These are phyloP conservation scores for Phymatocera aterrima DNA, from an alignment of 2,888 invertebrate species.

Conservation along the genomic window DNA sequence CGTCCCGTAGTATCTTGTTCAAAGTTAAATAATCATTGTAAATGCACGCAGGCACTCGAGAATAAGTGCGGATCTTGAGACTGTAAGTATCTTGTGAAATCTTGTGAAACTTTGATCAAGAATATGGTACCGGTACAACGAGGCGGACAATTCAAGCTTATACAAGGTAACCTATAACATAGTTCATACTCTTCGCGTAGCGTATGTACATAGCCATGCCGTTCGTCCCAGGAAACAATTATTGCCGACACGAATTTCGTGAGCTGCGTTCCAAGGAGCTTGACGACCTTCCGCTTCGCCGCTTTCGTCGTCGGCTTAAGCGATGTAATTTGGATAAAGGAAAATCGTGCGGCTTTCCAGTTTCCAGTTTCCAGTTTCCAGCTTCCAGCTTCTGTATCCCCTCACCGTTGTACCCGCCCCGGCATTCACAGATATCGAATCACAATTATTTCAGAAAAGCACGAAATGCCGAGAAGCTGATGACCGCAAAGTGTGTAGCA, in stretches of 20 bases:
- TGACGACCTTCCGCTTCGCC: conserved; percentile 38
- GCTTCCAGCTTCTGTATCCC: no score
- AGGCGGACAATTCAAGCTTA: neutral
- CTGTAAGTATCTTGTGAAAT: neutral
- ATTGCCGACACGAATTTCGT: conserved; percentile 40
- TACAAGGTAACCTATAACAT: neutral
- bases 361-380: neutral
- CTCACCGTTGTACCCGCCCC: neutral
- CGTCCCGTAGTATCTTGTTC: no score
- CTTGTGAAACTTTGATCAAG: neutral
- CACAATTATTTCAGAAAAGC: neutral
- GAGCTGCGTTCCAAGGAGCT: conserved; percentile 34
- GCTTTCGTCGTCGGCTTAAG: conserved; percentile 29
- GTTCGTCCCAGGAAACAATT: conserved; percentile 39
- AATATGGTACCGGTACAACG: neutral
- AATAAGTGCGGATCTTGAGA: neutral
- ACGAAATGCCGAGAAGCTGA: neutral
- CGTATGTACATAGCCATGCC: no score
- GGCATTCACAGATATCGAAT: conserved; percentile 31
- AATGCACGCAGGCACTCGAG: neutral
- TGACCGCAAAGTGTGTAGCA: conserved; percentile 7
- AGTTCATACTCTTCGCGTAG: conserved; percentile 35
- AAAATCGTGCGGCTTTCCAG: conserved; percentile 31
- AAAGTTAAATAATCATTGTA: neutral
- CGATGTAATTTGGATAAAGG: conserved; percentile 34